Percentiles rank a stretch among this genome's conserved stretches.
Conservation (phyloP, 2,797 vertebrate genomes). For the Hephaestus fuliginosus region DNA sequence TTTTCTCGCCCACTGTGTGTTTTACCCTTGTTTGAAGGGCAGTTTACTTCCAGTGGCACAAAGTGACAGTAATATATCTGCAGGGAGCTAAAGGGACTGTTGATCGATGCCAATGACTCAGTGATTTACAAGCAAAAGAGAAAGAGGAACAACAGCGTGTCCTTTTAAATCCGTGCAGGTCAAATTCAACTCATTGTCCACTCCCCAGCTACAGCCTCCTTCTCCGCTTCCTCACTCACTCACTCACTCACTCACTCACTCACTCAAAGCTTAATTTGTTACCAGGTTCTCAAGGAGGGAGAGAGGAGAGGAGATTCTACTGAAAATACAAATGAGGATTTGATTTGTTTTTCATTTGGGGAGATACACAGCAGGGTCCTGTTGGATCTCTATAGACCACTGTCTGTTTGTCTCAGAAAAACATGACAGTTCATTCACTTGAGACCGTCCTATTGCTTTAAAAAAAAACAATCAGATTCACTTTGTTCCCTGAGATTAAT, state of each 20-base stretch:
- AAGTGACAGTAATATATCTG: constrained; percentile 17
- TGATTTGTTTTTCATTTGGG: constrained; percentile 8
- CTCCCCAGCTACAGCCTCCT: background rate
- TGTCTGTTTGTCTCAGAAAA: no score
- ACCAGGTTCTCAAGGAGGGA: background rate
- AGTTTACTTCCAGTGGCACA: constrained; percentile 28
- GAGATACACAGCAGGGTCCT: background rate
- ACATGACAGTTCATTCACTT: no score
- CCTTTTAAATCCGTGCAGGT: background rate
- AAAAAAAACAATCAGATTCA: background rate
- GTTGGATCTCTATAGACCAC: background rate
- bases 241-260: no score
- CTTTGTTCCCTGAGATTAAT: background rate
- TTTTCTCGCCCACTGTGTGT: constrained; percentile 1
- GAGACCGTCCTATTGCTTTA: no score
- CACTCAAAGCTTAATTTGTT: background rate
- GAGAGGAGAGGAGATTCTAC: background rate
- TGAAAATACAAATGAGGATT: background rate
- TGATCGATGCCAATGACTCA: constrained; percentile 49
- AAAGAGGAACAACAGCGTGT: background rate
- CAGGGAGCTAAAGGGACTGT: constrained; percentile 18
- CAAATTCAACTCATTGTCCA: background rate
- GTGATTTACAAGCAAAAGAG: constrained; percentile 28
- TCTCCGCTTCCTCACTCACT: background rate
- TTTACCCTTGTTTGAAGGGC: background rate